These are phyloP conservation scores for Cryptophagus acutangulus DNA, from an alignment of 2,888 invertebrate genomes.

Conservation along the genomic window DNA sequence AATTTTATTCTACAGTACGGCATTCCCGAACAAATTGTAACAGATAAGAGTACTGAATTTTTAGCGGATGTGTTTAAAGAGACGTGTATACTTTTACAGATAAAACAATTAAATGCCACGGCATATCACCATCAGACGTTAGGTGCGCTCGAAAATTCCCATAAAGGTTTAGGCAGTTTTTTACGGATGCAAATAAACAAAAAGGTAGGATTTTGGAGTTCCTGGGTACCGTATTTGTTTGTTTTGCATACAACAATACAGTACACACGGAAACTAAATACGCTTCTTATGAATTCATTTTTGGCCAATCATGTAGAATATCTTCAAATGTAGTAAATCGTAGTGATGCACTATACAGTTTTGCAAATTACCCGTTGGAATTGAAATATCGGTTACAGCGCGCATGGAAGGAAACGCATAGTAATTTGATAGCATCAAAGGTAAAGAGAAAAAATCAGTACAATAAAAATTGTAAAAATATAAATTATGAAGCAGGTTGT, in stretches of 20 bases:
- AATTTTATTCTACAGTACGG: constrained; percentile 16
- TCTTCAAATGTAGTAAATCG: constrained; percentile 8
- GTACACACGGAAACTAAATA: constrained; percentile 11
- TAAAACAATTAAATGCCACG: constrained; percentile 14
- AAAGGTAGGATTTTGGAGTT: constrained; percentile 7
- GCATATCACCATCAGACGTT: constrained; percentile 18
- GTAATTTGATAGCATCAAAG: constrained; percentile 16
- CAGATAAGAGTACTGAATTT: constrained; percentile 18
- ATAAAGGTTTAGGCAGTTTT: constrained; percentile 17
- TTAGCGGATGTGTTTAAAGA: constrained; percentile 9
- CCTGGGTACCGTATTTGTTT: constrained; percentile 13
- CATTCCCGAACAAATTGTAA: constrained; percentile 15
- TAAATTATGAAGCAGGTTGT: constrained; percentile 7
- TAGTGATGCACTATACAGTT: constrained; percentile 18
- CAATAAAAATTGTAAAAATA: not conserved
- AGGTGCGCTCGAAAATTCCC: constrained; percentile 19
- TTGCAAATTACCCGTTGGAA: constrained; percentile 22
- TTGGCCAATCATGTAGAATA: constrained; percentile 8
- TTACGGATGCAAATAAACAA: constrained; percentile 17
- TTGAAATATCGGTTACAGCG: constrained; percentile 24
- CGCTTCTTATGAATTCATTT: constrained; percentile 9
- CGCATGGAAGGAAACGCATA: constrained; percentile 17
- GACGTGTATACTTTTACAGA: constrained; percentile 16
- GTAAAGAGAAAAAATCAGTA: constrained; percentile 1
- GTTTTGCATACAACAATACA: constrained; percentile 13